These are phyloP conservation scores for Chloroclysta siterata DNA, from an alignment of 2,888 invertebrate species.

Conservation along the genomic window DNA sequence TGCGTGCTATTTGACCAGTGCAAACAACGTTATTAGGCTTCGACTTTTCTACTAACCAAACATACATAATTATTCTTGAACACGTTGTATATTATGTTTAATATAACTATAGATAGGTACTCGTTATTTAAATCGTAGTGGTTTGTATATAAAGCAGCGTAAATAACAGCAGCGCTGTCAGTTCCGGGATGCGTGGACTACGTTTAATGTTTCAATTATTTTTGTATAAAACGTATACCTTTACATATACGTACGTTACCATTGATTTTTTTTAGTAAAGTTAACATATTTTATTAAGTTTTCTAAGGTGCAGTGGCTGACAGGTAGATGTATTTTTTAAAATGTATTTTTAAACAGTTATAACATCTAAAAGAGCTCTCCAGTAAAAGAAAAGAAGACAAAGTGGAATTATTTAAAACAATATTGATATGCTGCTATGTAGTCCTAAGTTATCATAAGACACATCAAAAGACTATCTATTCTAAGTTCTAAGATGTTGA, in stretches of 20 bases:
- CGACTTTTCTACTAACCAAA: no score
- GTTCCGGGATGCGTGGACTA: neutral
- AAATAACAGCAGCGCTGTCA: neutral
- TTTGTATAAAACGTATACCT: slow-evolving; percentile 26
- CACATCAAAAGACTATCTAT: slow-evolving; percentile 30
- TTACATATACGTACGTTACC: slow-evolving; percentile 32
- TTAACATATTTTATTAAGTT: neutral
- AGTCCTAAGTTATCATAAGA: slow-evolving; percentile 37
- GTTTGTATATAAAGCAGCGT: neutral
- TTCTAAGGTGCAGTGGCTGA: slow-evolving; percentile 5
- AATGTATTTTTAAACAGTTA: slow-evolving; percentile 1
- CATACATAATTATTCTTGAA: no score
- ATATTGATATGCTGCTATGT: slow-evolving; percentile 15
- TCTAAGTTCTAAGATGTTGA: slow-evolving; percentile 28
- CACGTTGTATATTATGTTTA: no score
- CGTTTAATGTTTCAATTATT: neutral
- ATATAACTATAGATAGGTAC: neutral
- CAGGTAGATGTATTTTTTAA: slow-evolving; percentile 10
- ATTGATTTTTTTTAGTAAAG: slow-evolving; percentile 16
- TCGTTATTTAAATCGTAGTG: neutral
- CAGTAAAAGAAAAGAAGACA: slow-evolving; percentile 1
- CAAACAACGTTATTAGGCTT: no score
- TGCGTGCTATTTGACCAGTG: no score
- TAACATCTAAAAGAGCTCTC: slow-evolving; percentile 5
- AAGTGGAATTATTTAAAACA: neutral